Evolutionary conservation across 1,140 invertebrate species (phyloP).

Genomic region (Heliconius melpomene): DNA sequence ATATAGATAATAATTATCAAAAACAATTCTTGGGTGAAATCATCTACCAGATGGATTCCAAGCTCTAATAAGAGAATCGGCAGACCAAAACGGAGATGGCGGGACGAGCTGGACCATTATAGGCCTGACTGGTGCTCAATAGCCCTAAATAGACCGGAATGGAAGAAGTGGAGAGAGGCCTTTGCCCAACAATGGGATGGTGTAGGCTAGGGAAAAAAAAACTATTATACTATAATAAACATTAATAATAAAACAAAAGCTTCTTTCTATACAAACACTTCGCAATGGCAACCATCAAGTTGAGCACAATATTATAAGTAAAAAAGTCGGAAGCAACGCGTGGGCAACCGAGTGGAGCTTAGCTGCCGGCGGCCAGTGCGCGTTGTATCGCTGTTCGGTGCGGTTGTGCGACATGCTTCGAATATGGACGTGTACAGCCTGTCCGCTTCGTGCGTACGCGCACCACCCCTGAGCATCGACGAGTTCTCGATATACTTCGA

Average conservation of each 20-base stretch:
- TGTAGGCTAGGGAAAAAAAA: too few relatives aligned
- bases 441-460: slow-evolving; percentile 59
- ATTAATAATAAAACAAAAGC: slow-evolving; percentile 1
- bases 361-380: slow-evolving; percentile 44
- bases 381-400: slow-evolving; percentile 43
- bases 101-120: too few relatives aligned
- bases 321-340: slow-evolving; percentile 48
- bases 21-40: too few relatives aligned
- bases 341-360: slow-evolving; percentile 26
- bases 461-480: slow-evolving; percentile 51
- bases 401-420: slow-evolving; percentile 52
- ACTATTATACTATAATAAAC: not conserved
- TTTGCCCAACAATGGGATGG: too few relatives aligned
- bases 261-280: not conserved
- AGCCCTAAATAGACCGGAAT: too few relatives aligned
- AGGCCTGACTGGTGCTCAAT: too few relatives aligned
- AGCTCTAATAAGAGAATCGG: too few relatives aligned
- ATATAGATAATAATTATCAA: too few relatives aligned
- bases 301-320: slow-evolving; percentile 20
- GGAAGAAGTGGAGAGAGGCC: too few relatives aligned
- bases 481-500: slow-evolving; percentile 61
- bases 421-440: slow-evolving; percentile 69
- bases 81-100: too few relatives aligned
- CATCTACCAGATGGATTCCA: too few relatives aligned
- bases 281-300: not conserved